phyloP scores from a whole-genome alignment of 2,113 vertebrate genomes.

The Mesoclemmys tuberculata region DNA sequence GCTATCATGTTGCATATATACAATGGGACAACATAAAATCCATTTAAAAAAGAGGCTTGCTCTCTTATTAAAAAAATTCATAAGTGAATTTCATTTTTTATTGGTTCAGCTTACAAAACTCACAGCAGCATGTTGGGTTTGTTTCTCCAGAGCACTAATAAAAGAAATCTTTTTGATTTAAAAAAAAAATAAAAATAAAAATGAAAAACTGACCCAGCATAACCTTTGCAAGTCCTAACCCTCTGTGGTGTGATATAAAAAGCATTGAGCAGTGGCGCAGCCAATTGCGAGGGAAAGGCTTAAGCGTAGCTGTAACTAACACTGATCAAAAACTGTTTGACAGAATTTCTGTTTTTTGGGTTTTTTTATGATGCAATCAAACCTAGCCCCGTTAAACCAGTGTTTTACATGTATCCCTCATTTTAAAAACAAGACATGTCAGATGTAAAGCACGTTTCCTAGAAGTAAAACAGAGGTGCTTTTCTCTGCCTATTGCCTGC shows the following conservation, averaged over 20 bases:
- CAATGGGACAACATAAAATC: conserved; percentile 36
- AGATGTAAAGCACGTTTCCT: neutral
- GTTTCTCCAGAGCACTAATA: conserved; percentile 59
- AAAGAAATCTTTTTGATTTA: conserved; percentile 35
- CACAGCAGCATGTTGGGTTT: conserved; percentile 14
- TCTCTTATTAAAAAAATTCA: conserved; percentile 26
- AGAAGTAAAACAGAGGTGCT: neutral
- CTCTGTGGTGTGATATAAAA: conserved; percentile 39
- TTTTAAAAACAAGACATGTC: neutral
- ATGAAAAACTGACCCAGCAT: conserved; percentile 48
- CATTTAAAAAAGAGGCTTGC: conserved; percentile 29
- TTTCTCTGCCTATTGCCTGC: neutral
- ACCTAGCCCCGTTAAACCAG: neutral
- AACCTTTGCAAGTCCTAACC: neutral
- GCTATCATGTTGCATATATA: neutral
- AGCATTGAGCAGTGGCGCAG: conserved; percentile 1
- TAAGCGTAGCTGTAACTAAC: neutral
- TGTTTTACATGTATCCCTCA: neutral
- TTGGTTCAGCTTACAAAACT: conserved; percentile 30
- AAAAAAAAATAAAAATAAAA: neutral
- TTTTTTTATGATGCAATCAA: too few species aligned
- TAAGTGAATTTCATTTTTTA: conserved; percentile 54
- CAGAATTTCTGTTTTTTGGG: too few species aligned
- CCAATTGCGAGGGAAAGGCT: conserved; percentile 22
- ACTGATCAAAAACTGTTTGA: neutral